phyloP scores from a whole-genome alignment of 2,113 vertebrate genomes.

The Bubo scandiacus region DNA sequence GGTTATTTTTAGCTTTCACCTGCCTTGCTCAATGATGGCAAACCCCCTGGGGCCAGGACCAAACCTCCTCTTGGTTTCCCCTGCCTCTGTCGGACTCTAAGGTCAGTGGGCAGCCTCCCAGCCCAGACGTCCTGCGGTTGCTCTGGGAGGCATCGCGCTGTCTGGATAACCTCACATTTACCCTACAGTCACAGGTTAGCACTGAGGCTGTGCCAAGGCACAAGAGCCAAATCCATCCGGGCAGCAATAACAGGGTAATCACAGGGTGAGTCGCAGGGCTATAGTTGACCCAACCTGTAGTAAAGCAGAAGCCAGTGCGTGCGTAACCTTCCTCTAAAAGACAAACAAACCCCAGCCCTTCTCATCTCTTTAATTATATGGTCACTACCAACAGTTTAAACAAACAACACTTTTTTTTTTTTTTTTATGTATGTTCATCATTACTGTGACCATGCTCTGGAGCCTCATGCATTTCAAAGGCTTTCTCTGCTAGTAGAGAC shows the following conservation, averaged over 20 bases:
- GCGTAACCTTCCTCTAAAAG: not conserved
- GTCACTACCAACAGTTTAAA: not conserved
- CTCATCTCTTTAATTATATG: not conserved
- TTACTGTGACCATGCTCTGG: not conserved
- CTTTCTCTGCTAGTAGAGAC: not conserved
- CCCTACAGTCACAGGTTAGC: not conserved
- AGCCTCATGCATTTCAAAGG: constrained; percentile 6
- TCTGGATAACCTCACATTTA: not conserved
- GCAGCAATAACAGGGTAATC: not conserved
- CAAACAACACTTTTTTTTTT: not conserved
- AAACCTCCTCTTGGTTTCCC: not conserved
- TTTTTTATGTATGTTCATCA: not conserved
- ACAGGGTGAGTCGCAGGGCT: not conserved
- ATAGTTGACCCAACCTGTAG: not conserved
- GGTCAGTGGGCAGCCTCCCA: not conserved
- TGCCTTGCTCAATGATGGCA: not conserved
- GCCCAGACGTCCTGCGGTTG: fast-evolving
- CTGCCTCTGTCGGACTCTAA: not conserved
- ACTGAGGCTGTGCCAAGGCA: not conserved
- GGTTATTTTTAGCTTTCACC: not conserved
- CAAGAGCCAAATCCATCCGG: not conserved
- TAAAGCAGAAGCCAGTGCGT: not conserved
- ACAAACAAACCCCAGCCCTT: not conserved
- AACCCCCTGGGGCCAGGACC: not conserved
- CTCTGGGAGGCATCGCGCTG: not conserved